These are phyloP conservation scores for Ectropis crepuscularia DNA, from an alignment of 2,888 invertebrate genomes.

Conservation along the genomic window DNA sequence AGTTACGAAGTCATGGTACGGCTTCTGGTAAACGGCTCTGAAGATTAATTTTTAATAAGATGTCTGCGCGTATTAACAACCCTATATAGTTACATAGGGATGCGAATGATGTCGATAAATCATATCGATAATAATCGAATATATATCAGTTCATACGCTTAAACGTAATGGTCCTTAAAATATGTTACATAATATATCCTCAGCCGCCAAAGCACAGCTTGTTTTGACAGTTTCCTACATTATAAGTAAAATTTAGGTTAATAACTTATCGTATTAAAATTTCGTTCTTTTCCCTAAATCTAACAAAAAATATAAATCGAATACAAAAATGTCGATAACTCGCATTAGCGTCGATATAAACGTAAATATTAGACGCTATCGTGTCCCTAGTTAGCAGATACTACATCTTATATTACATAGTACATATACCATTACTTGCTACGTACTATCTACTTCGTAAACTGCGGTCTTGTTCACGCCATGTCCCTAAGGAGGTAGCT, in stretches of 20 bases:
- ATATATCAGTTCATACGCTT: too few species aligned
- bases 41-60: slow-evolving; percentile 54
- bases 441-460: slow-evolving; percentile 7
- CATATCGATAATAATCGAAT: background rate
- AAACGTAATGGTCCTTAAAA: too few species aligned
- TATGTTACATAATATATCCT: too few species aligned
- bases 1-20: too few species aligned
- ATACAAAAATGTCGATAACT: too few species aligned
- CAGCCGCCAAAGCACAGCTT: too few species aligned
- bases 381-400: background rate
- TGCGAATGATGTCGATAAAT: background rate
- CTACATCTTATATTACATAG: background rate
- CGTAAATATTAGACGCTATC: background rate
- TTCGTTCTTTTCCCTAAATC: too few species aligned
- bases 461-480: slow-evolving; percentile 23
- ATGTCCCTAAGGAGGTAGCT: slow-evolving; percentile 30
- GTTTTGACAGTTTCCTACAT: too few species aligned
- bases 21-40: slow-evolving; percentile 38
- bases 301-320: too few species aligned
- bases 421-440: slow-evolving; percentile 1
- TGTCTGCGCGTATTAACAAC: slow-evolving; percentile 47
- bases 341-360: too few species aligned
- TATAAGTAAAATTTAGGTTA: too few species aligned
- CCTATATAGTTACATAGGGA: slow-evolving; percentile 27
- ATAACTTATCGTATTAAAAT: too few species aligned